These are phyloP conservation scores for Heterodera carotae DNA, from an alignment of 1,140 invertebrate species.

Conservation along the genomic window DNA sequence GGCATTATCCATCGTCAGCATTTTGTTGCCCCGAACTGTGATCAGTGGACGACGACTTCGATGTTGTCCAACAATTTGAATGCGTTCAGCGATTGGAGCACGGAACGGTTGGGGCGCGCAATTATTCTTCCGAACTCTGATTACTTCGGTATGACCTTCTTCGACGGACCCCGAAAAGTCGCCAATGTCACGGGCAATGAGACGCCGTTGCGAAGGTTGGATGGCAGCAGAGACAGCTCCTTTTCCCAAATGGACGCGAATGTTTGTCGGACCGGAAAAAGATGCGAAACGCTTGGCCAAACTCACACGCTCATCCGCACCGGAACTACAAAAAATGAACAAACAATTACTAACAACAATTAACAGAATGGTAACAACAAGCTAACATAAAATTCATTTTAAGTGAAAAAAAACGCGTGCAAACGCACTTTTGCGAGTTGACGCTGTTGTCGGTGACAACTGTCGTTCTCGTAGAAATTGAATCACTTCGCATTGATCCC, in stretches of 20 bases:
- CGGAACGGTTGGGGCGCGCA: not conserved
- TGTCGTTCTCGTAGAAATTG: conserved; percentile 27
- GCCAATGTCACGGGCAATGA: not conserved
- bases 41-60: conserved; percentile 4
- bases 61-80: conserved; percentile 7
- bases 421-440: not conserved
- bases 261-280: not conserved
- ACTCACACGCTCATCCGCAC: too few relatives aligned
- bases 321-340: too few relatives aligned
- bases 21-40: not conserved
- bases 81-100: conserved; percentile 15
- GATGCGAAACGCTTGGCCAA: conserved; percentile 8
- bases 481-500: conserved; percentile 29
- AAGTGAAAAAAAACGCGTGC: too few relatives aligned
- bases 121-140: not conserved
- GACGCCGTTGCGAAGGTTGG: not conserved
- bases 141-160: too few relatives aligned
- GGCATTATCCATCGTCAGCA: not conserved
- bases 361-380: not conserved
- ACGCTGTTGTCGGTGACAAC: conserved; percentile 6
- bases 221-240: not conserved
- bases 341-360: too few relatives aligned
- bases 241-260: not conserved
- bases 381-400: too few relatives aligned
- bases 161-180: not conserved